Conservation (phyloP, 2,797 vertebrate genomes). For the Euphonia xanthogaster region DNA sequence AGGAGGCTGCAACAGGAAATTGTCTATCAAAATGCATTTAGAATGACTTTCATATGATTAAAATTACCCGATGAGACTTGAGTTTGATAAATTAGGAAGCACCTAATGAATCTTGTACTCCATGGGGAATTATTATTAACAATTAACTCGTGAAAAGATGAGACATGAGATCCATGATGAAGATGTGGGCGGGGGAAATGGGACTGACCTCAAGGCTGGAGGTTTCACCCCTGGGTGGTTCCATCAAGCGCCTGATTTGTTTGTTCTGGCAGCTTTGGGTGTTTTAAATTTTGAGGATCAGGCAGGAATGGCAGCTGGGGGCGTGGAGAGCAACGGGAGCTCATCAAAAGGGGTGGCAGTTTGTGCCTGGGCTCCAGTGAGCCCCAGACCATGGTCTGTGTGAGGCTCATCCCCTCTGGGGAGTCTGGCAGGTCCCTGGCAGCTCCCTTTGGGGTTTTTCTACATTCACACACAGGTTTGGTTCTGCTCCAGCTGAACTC, state of each 20-base stretch:
- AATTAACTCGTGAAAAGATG: neutral
- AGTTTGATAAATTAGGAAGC: constrained; percentile 21
- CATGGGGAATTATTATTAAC: neutral
- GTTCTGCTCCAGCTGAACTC: neutral
- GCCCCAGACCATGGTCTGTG: neutral
- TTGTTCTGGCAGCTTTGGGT: constrained; percentile 31
- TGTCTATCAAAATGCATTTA: constrained; percentile 16
- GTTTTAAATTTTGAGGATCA: neutral
- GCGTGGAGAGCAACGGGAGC: neutral
- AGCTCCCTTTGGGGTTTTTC: neutral
- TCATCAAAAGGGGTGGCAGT: neutral
- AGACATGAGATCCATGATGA: neutral
- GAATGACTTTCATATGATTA: constrained; percentile 15
- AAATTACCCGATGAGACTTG: constrained; percentile 31
- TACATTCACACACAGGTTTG: neutral
- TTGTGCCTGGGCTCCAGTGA: neutral
- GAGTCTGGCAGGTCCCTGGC: neutral
- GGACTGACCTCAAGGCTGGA: neutral
- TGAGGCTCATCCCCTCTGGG: neutral
- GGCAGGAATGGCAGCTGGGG: neutral
- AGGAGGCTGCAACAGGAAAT: constrained; percentile 41
- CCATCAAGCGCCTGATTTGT: neutral
- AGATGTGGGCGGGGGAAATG: neutral
- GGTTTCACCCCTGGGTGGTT: neutral
- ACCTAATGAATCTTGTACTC: constrained; percentile 4